Base-by-base conservation (phyloP, 2,888 invertebrate species). In the Mesorhabditis belari region DNA sequence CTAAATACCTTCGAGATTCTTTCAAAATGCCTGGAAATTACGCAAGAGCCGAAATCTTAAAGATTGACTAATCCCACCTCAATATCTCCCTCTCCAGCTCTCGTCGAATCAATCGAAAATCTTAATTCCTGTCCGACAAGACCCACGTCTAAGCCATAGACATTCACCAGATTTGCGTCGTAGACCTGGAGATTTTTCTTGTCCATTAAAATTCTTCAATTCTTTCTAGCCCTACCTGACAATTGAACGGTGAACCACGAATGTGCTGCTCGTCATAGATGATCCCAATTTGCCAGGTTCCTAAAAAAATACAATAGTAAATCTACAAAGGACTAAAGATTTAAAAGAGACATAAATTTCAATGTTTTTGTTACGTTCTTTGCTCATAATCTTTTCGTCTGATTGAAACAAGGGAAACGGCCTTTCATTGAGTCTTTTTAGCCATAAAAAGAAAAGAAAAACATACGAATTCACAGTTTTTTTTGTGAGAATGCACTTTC, bases 251-350 rank as follows among this genome's bases (percentile, higher is more conserved):
- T 21, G 93, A 93, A 61, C 95, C 95, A 85, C 89, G 84, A 74
- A 98, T 94, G 81, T 95, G 92, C 77, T 92, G 89, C 29, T 92
- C 92, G 81, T 94, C 92, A 82, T 95, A 95, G 29, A 90, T 88
- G 69, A 96, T 93, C 69, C 91, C 91, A 61, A 98, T 93, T 75
- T 90, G 88, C 95, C 95, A 96, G 79, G 92, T 91, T 61, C 85
- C 85, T 85, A 74, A 27, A 67, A 70, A 64, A 51, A 55, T 28
- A 53, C 12, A n/a, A 9, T 35, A 50, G 17, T 9, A 19, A 60
- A 44, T 21, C 17, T n/a, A n/a, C n/a, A n/a, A n/a, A n/a, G n/a
- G n/a, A n/a, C n/a, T n/a, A n/a, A n/a, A n/a, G n/a, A n/a, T n/a
- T n/a, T n/a, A n/a, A n/a, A n/a, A n/a, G n/a, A n/a, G n/a, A n/a